Evolutionary conservation across 2,797 vertebrate genomes (phyloP).

Genomic region (Sphaeramia orbicularis): DNA sequence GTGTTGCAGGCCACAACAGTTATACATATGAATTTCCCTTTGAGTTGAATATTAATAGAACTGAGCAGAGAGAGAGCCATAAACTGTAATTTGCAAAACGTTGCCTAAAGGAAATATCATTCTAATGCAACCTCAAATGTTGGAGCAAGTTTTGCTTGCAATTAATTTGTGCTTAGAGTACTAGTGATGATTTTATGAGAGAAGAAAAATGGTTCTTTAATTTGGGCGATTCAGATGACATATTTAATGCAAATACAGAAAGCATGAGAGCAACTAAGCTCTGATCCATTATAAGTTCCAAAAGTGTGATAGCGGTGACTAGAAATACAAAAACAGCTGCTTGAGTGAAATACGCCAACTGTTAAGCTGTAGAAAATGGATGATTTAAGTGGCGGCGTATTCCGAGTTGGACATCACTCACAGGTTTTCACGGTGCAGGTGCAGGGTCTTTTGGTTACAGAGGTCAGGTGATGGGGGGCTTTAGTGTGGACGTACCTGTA

Average conservation of each 20-base stretch:
- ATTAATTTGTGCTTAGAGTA: constrained; percentile 53
- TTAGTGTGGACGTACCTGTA: constrained; percentile 90
- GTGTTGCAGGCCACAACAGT: constrained; percentile 9
- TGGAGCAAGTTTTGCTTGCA: constrained; percentile 50
- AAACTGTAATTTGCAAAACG: constrained; percentile 63
- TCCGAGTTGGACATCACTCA: constrained; percentile 44
- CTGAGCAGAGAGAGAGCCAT: constrained; percentile 41
- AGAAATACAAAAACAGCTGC: constrained; percentile 20
- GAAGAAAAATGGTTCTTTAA: constrained; percentile 23
- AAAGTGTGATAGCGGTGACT: background rate
- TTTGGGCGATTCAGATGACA: constrained; percentile 42
- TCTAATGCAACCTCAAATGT: constrained; percentile 57
- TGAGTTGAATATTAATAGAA: constrained; percentile 51
- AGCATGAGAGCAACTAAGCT: constrained; percentile 20
- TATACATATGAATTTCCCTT: constrained; percentile 37
- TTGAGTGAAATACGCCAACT: constrained; percentile 13
- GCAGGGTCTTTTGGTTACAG: constrained; percentile 28
- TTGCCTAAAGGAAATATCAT: constrained; percentile 59
- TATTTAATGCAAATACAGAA: constrained; percentile 33
- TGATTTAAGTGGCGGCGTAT: background rate
- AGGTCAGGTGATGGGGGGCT: constrained; percentile 14
- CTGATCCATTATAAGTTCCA: constrained; percentile 15
- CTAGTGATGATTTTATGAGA: constrained; percentile 30
- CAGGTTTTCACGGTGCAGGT: constrained; percentile 29
- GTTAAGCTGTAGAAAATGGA: constrained; percentile 7